Percentiles rank a stretch among this genome's conserved stretches.
These are phyloP conservation scores for Cephus nigrinus DNA, from an alignment of 2,888 invertebrate genomes.

Conservation along the genomic window DNA sequence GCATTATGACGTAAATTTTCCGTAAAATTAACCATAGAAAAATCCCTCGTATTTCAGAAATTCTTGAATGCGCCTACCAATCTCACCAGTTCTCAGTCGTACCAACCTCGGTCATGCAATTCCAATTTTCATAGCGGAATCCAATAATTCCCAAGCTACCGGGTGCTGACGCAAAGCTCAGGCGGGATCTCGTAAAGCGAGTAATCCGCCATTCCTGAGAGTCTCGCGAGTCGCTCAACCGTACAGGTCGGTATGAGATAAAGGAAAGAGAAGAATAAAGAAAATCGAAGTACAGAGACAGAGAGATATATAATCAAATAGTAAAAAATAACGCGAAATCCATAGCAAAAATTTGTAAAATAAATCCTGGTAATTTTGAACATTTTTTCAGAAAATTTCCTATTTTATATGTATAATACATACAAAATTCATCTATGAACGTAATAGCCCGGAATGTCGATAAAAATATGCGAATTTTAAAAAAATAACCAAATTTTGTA, in stretches of 20 bases:
- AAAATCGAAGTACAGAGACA: not conserved
- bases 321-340: not conserved
- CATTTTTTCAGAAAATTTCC: too few species aligned
- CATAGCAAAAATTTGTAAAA: not conserved
- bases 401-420: too few species aligned
- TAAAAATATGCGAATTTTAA: not conserved
- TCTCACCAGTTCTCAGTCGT: not conserved
- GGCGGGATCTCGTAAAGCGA: conserved; percentile 5
- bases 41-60: not conserved
- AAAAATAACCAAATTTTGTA: not conserved
- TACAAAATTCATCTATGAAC: not conserved
- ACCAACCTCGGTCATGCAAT: not conserved
- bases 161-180: conserved; percentile 1
- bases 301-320: too few species aligned
- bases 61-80: not conserved
- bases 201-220: conserved; percentile 1
- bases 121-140: conserved; percentile 2
- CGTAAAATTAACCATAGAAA: not conserved
- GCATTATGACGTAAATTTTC: not conserved
- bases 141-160: conserved; percentile 1
- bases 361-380: too few species aligned
- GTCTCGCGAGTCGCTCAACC: not conserved
- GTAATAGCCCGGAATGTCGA: not conserved
- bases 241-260: not conserved
- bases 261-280: not conserved